phyloP scores from a whole-genome alignment of 2,888 invertebrate genomes.

The Heliconius sara region DNA sequence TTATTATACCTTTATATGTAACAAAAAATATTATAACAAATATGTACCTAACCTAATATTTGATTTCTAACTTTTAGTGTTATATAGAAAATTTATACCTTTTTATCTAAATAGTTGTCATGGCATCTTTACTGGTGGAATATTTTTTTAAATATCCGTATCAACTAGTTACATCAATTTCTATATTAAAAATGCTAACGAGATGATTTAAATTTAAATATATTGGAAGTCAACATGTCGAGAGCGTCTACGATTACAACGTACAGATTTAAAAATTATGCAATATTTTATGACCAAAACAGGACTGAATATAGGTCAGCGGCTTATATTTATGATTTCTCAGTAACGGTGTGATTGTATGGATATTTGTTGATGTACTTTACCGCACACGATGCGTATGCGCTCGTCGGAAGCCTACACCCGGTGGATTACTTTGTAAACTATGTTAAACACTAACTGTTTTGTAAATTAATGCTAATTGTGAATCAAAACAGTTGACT shows the following conservation, averaged over 20 bases:
- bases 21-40: background rate
- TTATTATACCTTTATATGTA: too few species aligned
- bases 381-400: constrained; percentile 57
- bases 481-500: constrained; percentile 46
- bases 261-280: constrained; percentile 68
- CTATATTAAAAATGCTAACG: constrained; percentile 2
- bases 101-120: background rate
- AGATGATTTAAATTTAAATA: constrained; percentile 15
- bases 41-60: background rate
- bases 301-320: constrained; percentile 72
- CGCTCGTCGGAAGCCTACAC: constrained; percentile 63
- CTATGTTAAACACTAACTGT: constrained; percentile 51
- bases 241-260: constrained; percentile 45
- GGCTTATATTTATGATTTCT: constrained; percentile 75
- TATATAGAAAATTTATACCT: background rate
- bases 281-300: constrained; percentile 74
- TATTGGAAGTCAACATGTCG: background rate
- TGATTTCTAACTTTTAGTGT: background rate
- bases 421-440: constrained; percentile 65
- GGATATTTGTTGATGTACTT: constrained; percentile 73
- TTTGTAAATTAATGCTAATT: constrained; percentile 53
- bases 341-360: constrained; percentile 70
- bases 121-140: background rate
- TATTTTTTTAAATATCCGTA: background rate
- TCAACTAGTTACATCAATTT: background rate